Conservation (phyloP, 2,888 invertebrate species). For the Eustalomyia histrio region DNA sequence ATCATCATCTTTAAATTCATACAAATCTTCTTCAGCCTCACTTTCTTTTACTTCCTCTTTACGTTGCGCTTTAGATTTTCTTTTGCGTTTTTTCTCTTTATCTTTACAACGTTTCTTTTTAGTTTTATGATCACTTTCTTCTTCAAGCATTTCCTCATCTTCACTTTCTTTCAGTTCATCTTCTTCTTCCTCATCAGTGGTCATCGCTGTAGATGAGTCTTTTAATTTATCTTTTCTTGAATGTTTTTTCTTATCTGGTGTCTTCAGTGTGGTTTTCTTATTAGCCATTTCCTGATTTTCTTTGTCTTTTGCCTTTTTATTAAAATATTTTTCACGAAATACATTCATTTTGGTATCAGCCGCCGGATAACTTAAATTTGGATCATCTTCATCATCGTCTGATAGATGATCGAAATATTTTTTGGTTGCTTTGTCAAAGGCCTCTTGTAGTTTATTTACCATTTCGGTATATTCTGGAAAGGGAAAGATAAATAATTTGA, state of each 20-base stretch:
- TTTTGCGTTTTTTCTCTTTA: conserved; percentile 77
- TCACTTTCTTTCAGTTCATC: conserved; percentile 66
- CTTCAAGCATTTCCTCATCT: conserved; percentile 52
- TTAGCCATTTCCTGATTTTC: conserved; percentile 56
- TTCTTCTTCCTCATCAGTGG: conserved; percentile 71
- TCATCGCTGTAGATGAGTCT: conserved; percentile 67
- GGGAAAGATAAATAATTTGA: conserved; percentile 2
- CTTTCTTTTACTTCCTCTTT: conserved; percentile 52
- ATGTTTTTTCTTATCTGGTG: conserved; percentile 59
- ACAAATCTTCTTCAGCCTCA: conserved; percentile 51
- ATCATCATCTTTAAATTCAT: conserved; percentile 56
- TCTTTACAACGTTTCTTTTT: conserved; percentile 79
- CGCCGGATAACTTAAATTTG: conserved; percentile 84
- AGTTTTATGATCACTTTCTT: conserved; percentile 67
- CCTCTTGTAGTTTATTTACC: conserved; percentile 90
- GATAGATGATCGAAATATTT: conserved; percentile 90
- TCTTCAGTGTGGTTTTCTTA: conserved; percentile 53
- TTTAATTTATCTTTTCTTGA: conserved; percentile 58
- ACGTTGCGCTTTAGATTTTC: conserved; percentile 73
- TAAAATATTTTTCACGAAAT: conserved; percentile 80
- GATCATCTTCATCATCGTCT: conserved; percentile 90
- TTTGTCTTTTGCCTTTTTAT: conserved; percentile 76
- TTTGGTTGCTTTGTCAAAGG: conserved; percentile 89
- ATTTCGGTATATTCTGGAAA: conserved; percentile 90
- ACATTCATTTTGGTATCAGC: conserved; percentile 79